Base-by-base conservation (phyloP, 2,113 vertebrate genomes). In the Hippoglossus stenolepis region DNA sequence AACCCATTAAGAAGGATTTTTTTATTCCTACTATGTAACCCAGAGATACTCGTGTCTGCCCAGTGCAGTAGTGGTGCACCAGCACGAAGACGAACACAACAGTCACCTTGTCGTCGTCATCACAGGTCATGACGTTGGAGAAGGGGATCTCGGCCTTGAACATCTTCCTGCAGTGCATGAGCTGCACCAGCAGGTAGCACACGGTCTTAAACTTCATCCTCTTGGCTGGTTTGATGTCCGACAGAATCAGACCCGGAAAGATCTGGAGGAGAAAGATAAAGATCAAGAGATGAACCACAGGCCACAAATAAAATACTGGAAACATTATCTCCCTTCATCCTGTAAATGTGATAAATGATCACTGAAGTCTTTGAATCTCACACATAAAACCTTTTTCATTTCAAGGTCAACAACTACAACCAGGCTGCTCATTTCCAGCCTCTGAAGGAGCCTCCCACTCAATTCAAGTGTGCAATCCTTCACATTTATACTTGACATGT, bases 131-230 rank as follows among this genome's bases (percentile, higher is more conserved):
- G 82, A 90, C 90, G 24, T 89, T 91, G 73, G 90, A 90, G 75
- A 91, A 93, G 21, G 90, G 88, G 85, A 99, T 99, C 93, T 99
- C 97, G 0, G 98, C 98, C 92, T 98, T 98, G 91, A 99, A 99
- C 98, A 99, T 99, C 92, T 98, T 98, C 65, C 98, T 94, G 73
- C 98, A 99, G 87, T 99, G 98, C 97, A 99, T 99, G 26, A 99
- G 97, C 88, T 99, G 98, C 61, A 99, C 98, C 43, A 99, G 94
- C 84, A 99, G 91, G 89, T 98, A 99, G 88, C 98, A 99, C 57
- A 99, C 97, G 0, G 98, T 99, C 93, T 99, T 99, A 75, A 99
- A 99, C 93, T 98, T 98, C 97, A 99, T 99, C 90, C 97, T 95
- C 92, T 99, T 99, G 87, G 97, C 98, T 59, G 98, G 97, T 83